Base-by-base conservation (phyloP, 1,140 invertebrate genomes). In the Trichonephila inaurata region DNA sequence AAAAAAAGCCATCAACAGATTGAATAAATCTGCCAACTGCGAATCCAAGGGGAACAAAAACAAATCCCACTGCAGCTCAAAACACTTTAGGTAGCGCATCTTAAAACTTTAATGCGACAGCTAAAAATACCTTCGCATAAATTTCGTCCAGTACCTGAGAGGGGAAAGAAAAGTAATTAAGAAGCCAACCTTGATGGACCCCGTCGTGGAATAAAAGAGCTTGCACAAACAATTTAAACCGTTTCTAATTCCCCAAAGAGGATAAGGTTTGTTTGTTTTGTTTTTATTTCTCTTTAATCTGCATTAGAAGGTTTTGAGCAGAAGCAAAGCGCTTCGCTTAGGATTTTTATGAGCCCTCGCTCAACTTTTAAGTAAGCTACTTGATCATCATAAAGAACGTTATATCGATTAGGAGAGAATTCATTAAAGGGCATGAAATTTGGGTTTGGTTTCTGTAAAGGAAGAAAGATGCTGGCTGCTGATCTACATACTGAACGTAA, bases 61-160 rank as follows among this genome's bases (percentile, higher is more conserved):
- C 58, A 87, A 40, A 87, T 28, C 72, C 28, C 28, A 19, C 18
- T 21, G 60, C 33, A 40, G n/a, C 62, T 88, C 14, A 61, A 58
- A 33, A 64, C 60, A 88, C 60, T 44, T 28, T 88, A 7, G 61
- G 21, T 40, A 61, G 19, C 33, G 61, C 51, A 40, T 62, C 60
- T 91, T 82, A 91, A 91, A 91, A 82, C 28, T 91, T 82, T 62
- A 91, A 91, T 91, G 89, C 89, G 77, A 81, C 89, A 82, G 72
- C 89, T 91, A 61, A 91, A 91, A 91, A 91, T 91, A 91, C 58
- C 88, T 64, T 24, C 28, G 69, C 89, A 91, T 91, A 82, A 91
- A 91, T 82, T 82, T 44, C 88, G 62, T 44, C 19, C 64, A 7
- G 33, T 89, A 64, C 85, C 85, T 61, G 85, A 21, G 61, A 64